These are phyloP conservation scores for Dromococcyx pavoninus DNA, from an alignment of 2,797 vertebrate genomes.

Conservation along the genomic window DNA sequence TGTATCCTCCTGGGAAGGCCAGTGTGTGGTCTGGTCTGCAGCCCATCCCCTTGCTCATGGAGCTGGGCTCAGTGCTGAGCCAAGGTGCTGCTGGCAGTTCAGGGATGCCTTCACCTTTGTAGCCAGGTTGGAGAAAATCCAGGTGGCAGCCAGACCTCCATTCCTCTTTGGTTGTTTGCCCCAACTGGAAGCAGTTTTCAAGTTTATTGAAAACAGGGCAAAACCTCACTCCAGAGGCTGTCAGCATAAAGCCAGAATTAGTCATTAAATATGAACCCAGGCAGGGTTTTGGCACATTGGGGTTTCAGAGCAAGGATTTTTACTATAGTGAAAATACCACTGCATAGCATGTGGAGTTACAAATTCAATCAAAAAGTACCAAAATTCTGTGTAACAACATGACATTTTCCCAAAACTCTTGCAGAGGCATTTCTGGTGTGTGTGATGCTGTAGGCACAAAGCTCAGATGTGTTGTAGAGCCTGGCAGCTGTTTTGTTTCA, in stretches of 20 bases:
- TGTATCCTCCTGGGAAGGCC: background rate
- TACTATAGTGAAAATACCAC: background rate
- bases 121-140: background rate
- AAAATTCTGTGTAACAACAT: background rate
- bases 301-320: no score
- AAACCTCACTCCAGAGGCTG: background rate
- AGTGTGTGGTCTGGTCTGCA: no score
- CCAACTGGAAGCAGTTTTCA: background rate
- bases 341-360: background rate
- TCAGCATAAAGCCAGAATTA: fast-evolving
- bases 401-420: background rate
- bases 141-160: background rate
- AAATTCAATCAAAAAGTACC: background rate
- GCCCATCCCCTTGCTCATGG: fast-evolving
- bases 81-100: fast-evolving
- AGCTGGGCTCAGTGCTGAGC: background rate
- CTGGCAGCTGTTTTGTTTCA: background rate
- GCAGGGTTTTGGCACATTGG: background rate
- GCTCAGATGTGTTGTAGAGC: background rate
- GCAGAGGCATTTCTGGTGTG: fast-evolving
- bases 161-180: background rate
- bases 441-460: background rate
- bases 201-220: background rate
- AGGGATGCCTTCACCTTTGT: background rate
- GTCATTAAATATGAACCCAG: background rate